Conservation (phyloP, 2,888 invertebrate species). For the Netelia inedita region DNA sequence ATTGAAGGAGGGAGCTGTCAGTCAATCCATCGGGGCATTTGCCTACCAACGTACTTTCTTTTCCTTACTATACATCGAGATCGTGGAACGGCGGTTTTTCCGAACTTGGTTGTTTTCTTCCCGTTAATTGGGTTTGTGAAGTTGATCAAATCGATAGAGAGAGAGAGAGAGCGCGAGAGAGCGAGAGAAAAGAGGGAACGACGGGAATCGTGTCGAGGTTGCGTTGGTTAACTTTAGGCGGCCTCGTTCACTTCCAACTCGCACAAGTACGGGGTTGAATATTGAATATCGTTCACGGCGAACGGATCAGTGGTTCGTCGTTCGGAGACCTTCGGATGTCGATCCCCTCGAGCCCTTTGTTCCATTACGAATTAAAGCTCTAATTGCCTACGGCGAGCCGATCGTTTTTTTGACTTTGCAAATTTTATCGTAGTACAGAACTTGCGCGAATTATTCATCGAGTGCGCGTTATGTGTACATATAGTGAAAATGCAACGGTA, state of each 20-base stretch:
- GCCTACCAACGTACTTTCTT: conserved; percentile 51
- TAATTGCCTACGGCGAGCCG: background rate
- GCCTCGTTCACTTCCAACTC: background rate
- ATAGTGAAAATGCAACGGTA: conserved; percentile 25
- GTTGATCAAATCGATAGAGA: conserved; percentile 51
- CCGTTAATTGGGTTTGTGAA: conserved; percentile 32
- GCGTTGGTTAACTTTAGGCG: conserved; percentile 30
- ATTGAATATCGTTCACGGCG: conserved; percentile 35
- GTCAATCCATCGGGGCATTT: conserved; percentile 57
- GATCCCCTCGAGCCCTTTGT: conserved; percentile 6
- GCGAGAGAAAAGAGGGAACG: background rate
- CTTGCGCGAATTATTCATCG: background rate
- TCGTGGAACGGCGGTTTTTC: conserved; percentile 11
- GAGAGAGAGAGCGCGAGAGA: background rate
- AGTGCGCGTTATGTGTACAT: background rate
- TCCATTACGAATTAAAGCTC: background rate
- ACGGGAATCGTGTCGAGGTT: background rate
- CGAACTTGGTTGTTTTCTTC: background rate
- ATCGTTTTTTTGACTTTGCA: background rate
- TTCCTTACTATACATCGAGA: background rate
- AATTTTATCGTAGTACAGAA: background rate
- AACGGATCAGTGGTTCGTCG: conserved; percentile 6
- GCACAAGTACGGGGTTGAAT: conserved; percentile 33
- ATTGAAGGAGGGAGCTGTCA: conserved; percentile 71
- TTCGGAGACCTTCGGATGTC: background rate